Conservation (phyloP, 2,888 invertebrate genomes). For the Epirrita christyi region DNA sequence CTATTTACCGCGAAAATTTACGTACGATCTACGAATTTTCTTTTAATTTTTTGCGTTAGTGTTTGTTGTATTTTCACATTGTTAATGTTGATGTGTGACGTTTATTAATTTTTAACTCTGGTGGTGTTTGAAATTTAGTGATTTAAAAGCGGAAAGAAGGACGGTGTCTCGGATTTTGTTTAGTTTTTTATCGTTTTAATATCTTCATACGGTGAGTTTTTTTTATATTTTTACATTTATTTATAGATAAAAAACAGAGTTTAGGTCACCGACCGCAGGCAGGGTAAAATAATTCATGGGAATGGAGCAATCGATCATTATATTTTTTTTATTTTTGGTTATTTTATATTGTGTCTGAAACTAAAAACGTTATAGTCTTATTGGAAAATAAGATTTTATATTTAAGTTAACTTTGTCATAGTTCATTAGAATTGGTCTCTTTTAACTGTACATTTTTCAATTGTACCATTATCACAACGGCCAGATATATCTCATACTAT, state of each 20-base stretch:
- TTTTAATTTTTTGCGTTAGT: slow-evolving; percentile 29
- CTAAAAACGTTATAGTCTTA: too few relatives aligned
- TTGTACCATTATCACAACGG: background rate
- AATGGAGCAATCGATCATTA: too few relatives aligned
- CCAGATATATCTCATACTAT: background rate
- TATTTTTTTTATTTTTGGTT: background rate
- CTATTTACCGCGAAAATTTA: slow-evolving; percentile 80
- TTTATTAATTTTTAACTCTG: slow-evolving; percentile 56
- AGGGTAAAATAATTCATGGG: too few relatives aligned
- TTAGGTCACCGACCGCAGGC: too few relatives aligned
- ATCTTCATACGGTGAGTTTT: slow-evolving; percentile 36
- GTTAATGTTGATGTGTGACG: slow-evolving; percentile 61
- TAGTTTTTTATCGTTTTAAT: slow-evolving; percentile 34
- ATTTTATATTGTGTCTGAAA: background rate
- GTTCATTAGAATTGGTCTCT: too few relatives aligned
- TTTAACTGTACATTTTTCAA: background rate
- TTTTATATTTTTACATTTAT: too few relatives aligned
- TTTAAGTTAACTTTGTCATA: too few relatives aligned
- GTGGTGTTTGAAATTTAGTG: slow-evolving; percentile 59
- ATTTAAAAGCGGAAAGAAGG: slow-evolving; percentile 39
- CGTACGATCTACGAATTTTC: slow-evolving; percentile 45
- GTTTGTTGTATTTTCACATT: slow-evolving; percentile 39
- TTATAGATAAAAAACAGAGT: too few relatives aligned
- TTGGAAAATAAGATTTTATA: too few relatives aligned
- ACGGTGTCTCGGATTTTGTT: slow-evolving; percentile 48